Base-by-base conservation (phyloP, 1,140 invertebrate genomes). In the Arion vulgaris region DNA sequence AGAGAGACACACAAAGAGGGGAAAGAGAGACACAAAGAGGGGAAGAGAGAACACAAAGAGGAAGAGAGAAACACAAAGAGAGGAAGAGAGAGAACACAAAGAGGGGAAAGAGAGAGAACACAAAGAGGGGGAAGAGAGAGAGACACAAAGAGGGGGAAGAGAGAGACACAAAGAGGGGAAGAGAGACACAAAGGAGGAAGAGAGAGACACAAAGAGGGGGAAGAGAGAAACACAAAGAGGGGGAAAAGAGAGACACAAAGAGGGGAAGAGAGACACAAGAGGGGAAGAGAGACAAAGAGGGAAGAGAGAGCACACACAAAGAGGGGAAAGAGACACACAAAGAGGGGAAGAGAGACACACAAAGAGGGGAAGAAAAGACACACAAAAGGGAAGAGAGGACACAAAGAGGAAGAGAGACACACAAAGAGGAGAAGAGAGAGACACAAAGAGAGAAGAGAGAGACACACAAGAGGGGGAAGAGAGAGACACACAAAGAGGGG, bases 281-380 rank as follows among this genome's bases (percentile, higher is more conserved):
- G 28, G 45, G 39, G n/a, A 23, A 45, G 39, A 75, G 73, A 75
- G 45, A 51, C 23, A 75, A 39, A 75, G 45, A 51, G 45, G n/a
- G n/a, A n/a, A n/a, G n/a, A n/a, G n/a, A n/a, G n/a, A n/a, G n/a
- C n/a, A n/a, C n/a, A n/a, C n/a, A n/a, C n/a, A n/a, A n/a, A n/a
- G n/a, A n/a, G n/a, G n/a, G 45, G 73, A 75, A n/a, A 75, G 73
- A 75, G 73, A 45, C 7, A 51, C 23, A 75, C 38, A 75, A 23
- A 45, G 73, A 75, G 73, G 15, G 28, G 28, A 28, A 75, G 73
- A 28, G 26, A 51, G 45, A 45, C 4, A 49, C 32, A 9, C n/a
- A n/a, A n/a, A n/a, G n/a, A n/a, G n/a, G n/a, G n/a, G n/a, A n/a
- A n/a, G n/a, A n/a, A n/a, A n/a, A n/a, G n/a, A n/a, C n/a, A n/a